Evolutionary conservation across 1,140 invertebrate genomes (phyloP), one percentile per base, ranked within the genome.

Genomic region (Cotesia typhae): DNA sequence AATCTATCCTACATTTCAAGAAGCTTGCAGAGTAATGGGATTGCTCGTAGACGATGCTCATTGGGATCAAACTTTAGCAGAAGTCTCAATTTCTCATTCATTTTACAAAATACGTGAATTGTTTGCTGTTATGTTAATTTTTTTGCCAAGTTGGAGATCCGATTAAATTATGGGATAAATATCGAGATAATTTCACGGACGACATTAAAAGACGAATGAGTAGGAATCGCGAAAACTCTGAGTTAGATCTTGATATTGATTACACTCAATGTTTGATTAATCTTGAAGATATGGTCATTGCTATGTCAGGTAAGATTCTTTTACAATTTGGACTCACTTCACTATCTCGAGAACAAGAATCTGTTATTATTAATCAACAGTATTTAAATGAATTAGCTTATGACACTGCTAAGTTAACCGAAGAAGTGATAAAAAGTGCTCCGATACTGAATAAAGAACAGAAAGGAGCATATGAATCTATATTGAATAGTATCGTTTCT

Each of bases 361-460:
- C 5, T 6, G 14, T 66, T 41, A 51, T 51, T 17, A 66, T 4
- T 66, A 66, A 66, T 51, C 64, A 20, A 47, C 64, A 66, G 1
- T 20, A 66, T 66, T 10, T 63, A 12, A 63, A 36, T 38, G 60
- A 63, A 63, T 37, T 63, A 14, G 60, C 28, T 38, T 37, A 66
- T 52, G 64, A 51, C 63, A 41, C 10, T 10, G 37, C 36, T 20
- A 10, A 65, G 9, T 65, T 65, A 41, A 41, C 36, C 2, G 17
- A 47, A 65, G 36, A 14, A 17, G 64, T 66, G 14, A 12, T 12
- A 38, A 63, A 55, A 64, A 74, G 67, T 72, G 68, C 72, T 53
- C 72, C 72, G 12, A 68, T 70, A 59, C 71, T 75, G 47, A 20
- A 57, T 64, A 68, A 59, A 6, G 47, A 72, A 47, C 59, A 67